Percentiles rank a stretch among this genome's conserved stretches.
phyloP scores from a whole-genome alignment of 2,113 vertebrate species.

The Dipodomys spectabilis region DNA sequence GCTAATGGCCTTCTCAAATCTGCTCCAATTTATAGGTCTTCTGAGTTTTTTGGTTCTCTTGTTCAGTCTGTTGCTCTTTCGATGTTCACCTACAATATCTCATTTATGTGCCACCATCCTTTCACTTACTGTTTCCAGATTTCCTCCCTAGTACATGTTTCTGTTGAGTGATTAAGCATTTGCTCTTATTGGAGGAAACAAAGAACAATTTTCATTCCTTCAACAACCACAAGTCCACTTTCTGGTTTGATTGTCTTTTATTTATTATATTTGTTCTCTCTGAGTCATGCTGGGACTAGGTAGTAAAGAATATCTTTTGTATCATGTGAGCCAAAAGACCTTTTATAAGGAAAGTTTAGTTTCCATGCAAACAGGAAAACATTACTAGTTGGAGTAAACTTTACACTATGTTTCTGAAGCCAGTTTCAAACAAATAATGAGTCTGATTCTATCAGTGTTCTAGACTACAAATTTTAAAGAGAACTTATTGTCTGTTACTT shows the following conservation, averaged over 20 bases:
- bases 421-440: background rate
- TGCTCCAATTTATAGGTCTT: background rate
- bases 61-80: background rate
- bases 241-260: background rate
- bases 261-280: background rate
- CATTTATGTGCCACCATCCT: background rate
- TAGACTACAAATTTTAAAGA: background rate
- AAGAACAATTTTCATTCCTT: background rate
- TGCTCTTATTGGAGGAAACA: background rate
- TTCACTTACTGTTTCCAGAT: background rate
- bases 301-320: background rate
- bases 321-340: fast-evolving
- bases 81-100: background rate
- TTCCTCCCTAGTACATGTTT: background rate
- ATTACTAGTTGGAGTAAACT: background rate
- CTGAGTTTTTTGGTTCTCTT: background rate
- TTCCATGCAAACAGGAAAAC: background rate
- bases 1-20: conserved; percentile 32
- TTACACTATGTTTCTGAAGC: background rate
- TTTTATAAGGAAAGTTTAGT: background rate
- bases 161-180: background rate
- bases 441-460: background rate
- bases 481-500: background rate
- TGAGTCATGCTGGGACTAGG: background rate
- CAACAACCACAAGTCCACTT: background rate